phyloP scores from a whole-genome alignment of 2,797 vertebrate genomes.

The Lacerta bilineata region DNA sequence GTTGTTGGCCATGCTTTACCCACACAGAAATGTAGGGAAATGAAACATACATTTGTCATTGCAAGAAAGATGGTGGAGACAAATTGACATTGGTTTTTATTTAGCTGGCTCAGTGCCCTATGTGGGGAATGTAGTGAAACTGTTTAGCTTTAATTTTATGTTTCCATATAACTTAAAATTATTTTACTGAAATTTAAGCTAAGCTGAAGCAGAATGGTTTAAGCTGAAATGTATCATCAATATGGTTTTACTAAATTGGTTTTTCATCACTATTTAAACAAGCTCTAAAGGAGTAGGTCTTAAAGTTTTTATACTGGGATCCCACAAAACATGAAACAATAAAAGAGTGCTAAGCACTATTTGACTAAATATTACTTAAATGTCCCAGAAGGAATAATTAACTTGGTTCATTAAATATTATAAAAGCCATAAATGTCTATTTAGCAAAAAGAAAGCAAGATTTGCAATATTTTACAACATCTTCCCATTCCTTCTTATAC shows the following conservation, averaged over 20 bases:
- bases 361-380: conserved; percentile 9
- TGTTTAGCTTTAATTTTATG: not conserved
- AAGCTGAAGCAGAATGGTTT: not conserved
- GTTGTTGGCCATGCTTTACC: not conserved
- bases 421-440: not conserved
- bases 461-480: not conserved
- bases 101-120: not conserved
- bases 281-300: not conserved
- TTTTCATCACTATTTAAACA: conserved; percentile 6
- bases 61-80: not conserved
- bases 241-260: not conserved
- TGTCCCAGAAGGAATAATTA: not conserved
- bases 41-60: not conserved
- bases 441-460: conserved; percentile 8
- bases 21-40: not conserved
- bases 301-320: conserved; percentile 11
- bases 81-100: not conserved
- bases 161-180: not conserved
- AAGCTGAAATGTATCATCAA: not conserved
- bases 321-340: conserved; percentile 8
- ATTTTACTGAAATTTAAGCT: conserved; percentile 6
- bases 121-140: not conserved
- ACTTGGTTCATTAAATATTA: not conserved
- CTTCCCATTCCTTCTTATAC: not conserved
- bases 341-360: not conserved